Conservation (phyloP, 2,888 invertebrate species). For the Copidosoma aretas region DNA sequence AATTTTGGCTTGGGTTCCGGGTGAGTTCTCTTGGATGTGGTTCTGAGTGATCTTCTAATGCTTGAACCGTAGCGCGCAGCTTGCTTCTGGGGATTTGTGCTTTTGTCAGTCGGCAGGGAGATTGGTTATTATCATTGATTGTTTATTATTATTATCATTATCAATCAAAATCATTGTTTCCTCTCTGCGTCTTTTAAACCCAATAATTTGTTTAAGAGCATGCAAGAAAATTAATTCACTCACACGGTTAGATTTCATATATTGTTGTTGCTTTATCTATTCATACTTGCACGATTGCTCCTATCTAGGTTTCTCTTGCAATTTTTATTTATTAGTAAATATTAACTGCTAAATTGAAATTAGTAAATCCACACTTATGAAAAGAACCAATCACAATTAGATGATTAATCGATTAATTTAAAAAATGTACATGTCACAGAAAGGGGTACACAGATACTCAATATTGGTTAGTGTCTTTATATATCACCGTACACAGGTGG, state of each 20-base stretch:
- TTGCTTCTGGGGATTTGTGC: slow-evolving; percentile 41
- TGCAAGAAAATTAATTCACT: slow-evolving; percentile 50
- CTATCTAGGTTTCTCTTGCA: no score
- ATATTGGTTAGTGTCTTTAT: slow-evolving; percentile 32
- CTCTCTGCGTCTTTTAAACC: slow-evolving; percentile 56
- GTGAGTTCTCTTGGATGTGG: slow-evolving; percentile 23
- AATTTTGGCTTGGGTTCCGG: slow-evolving; percentile 15
- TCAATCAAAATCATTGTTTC: slow-evolving; percentile 38
- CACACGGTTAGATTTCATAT: slow-evolving; percentile 31
- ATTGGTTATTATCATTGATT: neutral
- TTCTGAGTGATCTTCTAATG: slow-evolving; percentile 31
- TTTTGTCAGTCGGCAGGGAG: slow-evolving; percentile 37
- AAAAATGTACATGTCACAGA: slow-evolving; percentile 29
- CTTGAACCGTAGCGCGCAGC: slow-evolving; percentile 35
- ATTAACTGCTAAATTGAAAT: neutral
- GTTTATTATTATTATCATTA: neutral
- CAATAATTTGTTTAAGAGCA: slow-evolving; percentile 49
- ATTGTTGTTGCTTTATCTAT: neutral
- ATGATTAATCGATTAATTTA: neutral
- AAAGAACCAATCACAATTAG: neutral
- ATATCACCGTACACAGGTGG: slow-evolving; percentile 31
- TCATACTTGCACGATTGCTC: neutral
- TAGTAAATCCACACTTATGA: neutral
- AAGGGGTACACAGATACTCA: slow-evolving; percentile 24
- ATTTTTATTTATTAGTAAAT: neutral